Conservation (phyloP, 2,888 invertebrate species). For the Drosophila glabriapex region DNA sequence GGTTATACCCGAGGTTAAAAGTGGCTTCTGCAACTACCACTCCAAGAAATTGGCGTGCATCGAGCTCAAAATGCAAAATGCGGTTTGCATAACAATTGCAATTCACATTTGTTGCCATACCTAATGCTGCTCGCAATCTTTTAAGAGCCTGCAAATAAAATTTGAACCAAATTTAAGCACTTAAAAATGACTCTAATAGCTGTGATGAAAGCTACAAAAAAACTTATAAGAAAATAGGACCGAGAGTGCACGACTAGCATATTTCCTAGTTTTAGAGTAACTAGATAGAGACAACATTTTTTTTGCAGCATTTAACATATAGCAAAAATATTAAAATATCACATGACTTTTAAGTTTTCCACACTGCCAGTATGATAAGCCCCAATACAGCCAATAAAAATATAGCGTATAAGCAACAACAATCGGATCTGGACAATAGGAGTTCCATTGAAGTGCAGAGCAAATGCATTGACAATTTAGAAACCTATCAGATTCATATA, state of each 20-base stretch:
- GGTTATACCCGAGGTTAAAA: conserved; percentile 12
- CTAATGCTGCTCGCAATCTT: conserved; percentile 50
- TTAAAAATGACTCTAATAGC: conserved; percentile 63
- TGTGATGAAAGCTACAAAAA: conserved; percentile 40
- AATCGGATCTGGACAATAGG: conserved; percentile 39
- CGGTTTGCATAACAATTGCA: conserved; percentile 60
- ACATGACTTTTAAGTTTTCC: not conserved
- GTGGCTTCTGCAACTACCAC: conserved; percentile 25
- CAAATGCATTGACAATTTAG: conserved; percentile 65
- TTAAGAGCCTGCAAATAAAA: conserved; percentile 59
- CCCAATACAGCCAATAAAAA: not conserved
- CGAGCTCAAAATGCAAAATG: conserved; percentile 21
- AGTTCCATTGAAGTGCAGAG: conserved; percentile 32
- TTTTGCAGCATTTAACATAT: not conserved
- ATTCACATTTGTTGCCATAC: conserved; percentile 57
- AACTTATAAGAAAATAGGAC: not conserved
- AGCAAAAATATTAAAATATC: not conserved
- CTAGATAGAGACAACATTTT: rapidly evolving
- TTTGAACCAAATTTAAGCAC: conserved; percentile 61
- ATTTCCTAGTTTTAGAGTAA: not conserved
- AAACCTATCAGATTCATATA: conserved; percentile 23
- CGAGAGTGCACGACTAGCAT: not conserved
- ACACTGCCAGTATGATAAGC: not conserved
- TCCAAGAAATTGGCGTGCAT: conserved; percentile 22
- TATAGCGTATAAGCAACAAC: conserved; percentile 14